Base-by-base conservation (phyloP, 2,113 vertebrate species). In the Tetrax tetrax region DNA sequence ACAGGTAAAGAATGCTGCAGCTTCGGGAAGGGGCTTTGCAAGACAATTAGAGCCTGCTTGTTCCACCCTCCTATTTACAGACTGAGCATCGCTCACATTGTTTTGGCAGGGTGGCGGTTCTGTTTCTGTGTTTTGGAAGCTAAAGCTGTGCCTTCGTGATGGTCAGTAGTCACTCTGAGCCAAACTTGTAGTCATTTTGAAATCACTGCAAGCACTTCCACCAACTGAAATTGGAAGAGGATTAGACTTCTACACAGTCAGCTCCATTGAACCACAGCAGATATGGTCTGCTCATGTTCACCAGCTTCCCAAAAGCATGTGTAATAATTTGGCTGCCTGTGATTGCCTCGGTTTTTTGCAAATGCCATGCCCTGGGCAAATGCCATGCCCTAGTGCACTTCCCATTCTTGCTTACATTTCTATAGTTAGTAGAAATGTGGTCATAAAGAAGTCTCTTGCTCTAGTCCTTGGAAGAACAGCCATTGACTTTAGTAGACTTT, bases 191-290 rank as follows among this genome's bases (percentile, higher is more conserved):
- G 27, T 72, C n/a, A 61, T 76, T 91, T 27, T 76, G 51, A 94
- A 93, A 94, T 71, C 60, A 19, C 24, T 27, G 35, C 57, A 19
- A 93, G 25, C 41, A 78, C 43, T 93, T 90, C 57, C 45, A 75
- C 14, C 0, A 0, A 37, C 29, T 81, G 80, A 81, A 92, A 84
- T 57, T 68, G 29, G 90, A 93, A 92, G 90, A 92, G 76, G 79
- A 90, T 93, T 93, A 95, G 57, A n/a, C 45, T 70, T 93, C 66
- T 79, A 28, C 37, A 35, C 83, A 71, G 68, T 47, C 72, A 89
- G 51, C 27, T 95, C 61, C 77, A 37, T 3, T 87, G 83, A 95
- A 86, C 72, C 65, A 48, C 24, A 75, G 56, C 50, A 76, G 45
- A 65, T 28, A n/a, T 23, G 38, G 33, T 48, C 53, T 57, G 41